Percentiles rank a stretch among this genome's conserved stretches.
phyloP scores from a whole-genome alignment of 2,888 invertebrate genomes.

The Ellobium chinense region DNA sequence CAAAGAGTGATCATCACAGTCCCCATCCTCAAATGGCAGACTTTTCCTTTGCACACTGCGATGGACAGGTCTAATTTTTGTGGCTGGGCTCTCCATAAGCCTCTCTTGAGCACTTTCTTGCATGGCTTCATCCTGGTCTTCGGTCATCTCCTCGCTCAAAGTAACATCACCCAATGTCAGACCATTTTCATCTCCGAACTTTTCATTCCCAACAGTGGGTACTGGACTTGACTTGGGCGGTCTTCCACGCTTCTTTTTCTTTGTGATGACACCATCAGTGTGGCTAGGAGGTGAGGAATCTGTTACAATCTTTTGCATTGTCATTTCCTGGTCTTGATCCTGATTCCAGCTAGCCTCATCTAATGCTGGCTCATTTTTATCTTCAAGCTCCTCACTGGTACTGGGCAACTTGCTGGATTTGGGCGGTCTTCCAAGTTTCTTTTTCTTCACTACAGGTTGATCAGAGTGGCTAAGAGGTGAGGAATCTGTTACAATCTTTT shows the following conservation, averaged over 20 bases:
- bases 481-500: neutral
- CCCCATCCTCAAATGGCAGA: conserved; percentile 26
- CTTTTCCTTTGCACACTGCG: neutral
- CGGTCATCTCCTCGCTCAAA: neutral
- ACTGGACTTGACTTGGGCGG: conserved; percentile 3
- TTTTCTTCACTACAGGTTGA: too few species aligned
- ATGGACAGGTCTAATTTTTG: neutral
- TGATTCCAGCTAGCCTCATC: too few species aligned
- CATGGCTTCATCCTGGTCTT: neutral
- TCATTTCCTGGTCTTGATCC: too few species aligned
- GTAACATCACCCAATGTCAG: too few species aligned
- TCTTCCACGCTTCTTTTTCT: conserved; percentile 32
- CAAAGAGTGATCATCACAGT: conserved; percentile 27
- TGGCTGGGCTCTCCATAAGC: neutral
- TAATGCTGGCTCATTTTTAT: neutral
- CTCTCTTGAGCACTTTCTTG: neutral
- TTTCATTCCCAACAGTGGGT: too few species aligned
- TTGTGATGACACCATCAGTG: neutral
- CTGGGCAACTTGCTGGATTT: neutral
- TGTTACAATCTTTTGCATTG: too few species aligned
- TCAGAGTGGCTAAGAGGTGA: neutral
- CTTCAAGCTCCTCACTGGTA: neutral
- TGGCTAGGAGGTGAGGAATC: too few species aligned
- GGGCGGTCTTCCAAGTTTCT: conserved; percentile 19
- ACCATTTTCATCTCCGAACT: neutral